Conservation (phyloP, 2,113 vertebrate genomes). For the Chrysochloris asiatica region DNA sequence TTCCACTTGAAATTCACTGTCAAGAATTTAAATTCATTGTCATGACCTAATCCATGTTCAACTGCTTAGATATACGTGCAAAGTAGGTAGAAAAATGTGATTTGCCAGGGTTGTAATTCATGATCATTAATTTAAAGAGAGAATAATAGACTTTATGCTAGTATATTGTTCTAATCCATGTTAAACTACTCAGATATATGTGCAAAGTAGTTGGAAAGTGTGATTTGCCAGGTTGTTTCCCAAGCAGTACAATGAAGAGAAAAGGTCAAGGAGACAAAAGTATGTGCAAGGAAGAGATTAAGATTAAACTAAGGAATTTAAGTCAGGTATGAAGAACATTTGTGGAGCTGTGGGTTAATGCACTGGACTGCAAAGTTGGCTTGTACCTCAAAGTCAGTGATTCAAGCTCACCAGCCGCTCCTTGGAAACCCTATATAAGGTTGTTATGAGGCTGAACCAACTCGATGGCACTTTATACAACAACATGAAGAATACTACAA, state of each 20-base stretch:
- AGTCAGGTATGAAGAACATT: not conserved
- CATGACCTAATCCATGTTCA: not conserved
- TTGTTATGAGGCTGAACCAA: too few species aligned
- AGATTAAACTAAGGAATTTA: not conserved
- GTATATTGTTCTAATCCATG: not conserved
- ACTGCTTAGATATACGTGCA: not conserved
- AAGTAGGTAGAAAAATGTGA: not conserved
- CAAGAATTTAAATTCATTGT: slow-evolving; percentile 50
- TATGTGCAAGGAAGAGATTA: not conserved
- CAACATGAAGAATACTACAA: not conserved
- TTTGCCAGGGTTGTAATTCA: not conserved
- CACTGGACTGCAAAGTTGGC: too few species aligned
- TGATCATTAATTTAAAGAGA: too few species aligned
- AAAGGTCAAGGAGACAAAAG: not conserved
- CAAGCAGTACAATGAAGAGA: slow-evolving; percentile 24
- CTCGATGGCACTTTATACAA: too few species aligned
- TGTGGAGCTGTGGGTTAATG: too few species aligned
- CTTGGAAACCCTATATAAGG: too few species aligned
- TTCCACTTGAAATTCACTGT: slow-evolving; percentile 12
- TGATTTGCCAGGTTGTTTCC: not conserved
- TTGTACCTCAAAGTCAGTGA: too few species aligned
- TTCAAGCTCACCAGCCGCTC: too few species aligned
- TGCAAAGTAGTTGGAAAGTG: not conserved
- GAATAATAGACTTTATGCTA: too few species aligned
- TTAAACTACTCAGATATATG: not conserved